phyloP scores from a whole-genome alignment of 2,797 vertebrate genomes.

The Muscicapa striata region DNA sequence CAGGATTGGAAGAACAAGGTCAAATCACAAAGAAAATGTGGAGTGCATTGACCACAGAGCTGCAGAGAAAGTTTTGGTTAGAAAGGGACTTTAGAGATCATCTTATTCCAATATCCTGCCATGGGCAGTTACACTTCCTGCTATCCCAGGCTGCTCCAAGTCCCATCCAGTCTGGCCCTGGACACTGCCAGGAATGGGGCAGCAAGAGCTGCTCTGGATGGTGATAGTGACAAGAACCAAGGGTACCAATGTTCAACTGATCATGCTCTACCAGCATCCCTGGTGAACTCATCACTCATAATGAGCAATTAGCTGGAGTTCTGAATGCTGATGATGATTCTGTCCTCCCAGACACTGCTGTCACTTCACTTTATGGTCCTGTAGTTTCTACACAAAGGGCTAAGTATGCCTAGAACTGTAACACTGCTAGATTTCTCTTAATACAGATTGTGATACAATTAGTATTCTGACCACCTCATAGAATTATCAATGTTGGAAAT shows the following conservation, averaged over 20 bases:
- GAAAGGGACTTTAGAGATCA: neutral
- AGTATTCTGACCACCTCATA: neutral
- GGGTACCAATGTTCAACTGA: too few species aligned
- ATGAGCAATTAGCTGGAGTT: neutral
- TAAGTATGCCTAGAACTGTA: fast-evolving
- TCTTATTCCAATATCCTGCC: neutral
- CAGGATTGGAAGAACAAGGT: neutral
- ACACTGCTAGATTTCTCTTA: neutral
- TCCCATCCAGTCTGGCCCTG: fast-evolving
- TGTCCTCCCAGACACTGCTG: neutral
- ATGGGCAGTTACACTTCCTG: neutral
- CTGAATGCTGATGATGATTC: neutral
- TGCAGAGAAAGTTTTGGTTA: neutral
- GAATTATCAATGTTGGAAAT: neutral
- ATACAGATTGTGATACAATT: neutral
- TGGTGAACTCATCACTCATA: neutral
- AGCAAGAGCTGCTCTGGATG: neutral
- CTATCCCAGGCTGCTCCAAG: neutral
- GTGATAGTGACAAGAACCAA: neutral
- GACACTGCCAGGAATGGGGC: too few species aligned
- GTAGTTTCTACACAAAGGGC: neutral
- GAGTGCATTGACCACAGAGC: neutral
- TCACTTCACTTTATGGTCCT: neutral
- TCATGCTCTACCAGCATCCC: neutral
- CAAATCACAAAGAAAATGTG: neutral